Conservation (phyloP, 2,797 vertebrate species). For the Sparus aurata region DNA sequence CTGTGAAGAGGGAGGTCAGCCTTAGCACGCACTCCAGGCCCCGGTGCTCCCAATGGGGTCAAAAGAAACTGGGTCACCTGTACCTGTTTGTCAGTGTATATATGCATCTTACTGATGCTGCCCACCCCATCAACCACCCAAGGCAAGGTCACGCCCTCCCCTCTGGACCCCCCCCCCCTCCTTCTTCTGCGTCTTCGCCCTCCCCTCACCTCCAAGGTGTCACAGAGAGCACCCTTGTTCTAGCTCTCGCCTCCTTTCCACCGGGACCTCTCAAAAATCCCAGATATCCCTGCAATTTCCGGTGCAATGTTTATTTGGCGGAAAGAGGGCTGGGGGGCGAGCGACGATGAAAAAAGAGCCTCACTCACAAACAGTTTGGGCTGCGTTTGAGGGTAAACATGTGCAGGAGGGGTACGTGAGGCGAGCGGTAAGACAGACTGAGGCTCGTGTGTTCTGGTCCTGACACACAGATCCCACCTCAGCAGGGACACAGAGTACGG, state of each 20-base stretch:
- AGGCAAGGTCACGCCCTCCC: constrained; percentile 60
- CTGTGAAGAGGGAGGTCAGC: constrained; percentile 32
- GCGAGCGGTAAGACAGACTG: constrained; percentile 74
- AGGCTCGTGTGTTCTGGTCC: constrained; percentile 80
- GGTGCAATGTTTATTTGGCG: constrained; percentile 86
- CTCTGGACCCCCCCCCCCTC: constrained; percentile 27
- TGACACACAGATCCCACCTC: constrained; percentile 77
- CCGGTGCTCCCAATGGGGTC: constrained; percentile 47
- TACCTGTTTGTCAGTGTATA: constrained; percentile 56
- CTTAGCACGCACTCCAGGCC: constrained; percentile 32
- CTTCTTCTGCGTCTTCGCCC: constrained; percentile 49
- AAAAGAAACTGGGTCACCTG: constrained; percentile 75
- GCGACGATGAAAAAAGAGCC: constrained; percentile 74
- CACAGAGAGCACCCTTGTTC: constrained; percentile 85
- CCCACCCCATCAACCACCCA: constrained; percentile 57
- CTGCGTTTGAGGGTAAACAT: constrained; percentile 78
- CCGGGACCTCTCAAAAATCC: constrained; percentile 85
- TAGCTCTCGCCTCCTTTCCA: constrained; percentile 74
- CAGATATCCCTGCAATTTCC: constrained; percentile 89
- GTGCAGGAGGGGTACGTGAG: constrained; percentile 65
- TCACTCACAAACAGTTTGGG: constrained; percentile 82
- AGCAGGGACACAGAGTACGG: constrained; percentile 72
- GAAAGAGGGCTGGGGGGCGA: constrained; percentile 60
- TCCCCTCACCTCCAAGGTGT: constrained; percentile 75
- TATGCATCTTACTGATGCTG: constrained; percentile 42